Conservation (phyloP, 2,797 vertebrate genomes). For the Tamandua tetradactyla region DNA sequence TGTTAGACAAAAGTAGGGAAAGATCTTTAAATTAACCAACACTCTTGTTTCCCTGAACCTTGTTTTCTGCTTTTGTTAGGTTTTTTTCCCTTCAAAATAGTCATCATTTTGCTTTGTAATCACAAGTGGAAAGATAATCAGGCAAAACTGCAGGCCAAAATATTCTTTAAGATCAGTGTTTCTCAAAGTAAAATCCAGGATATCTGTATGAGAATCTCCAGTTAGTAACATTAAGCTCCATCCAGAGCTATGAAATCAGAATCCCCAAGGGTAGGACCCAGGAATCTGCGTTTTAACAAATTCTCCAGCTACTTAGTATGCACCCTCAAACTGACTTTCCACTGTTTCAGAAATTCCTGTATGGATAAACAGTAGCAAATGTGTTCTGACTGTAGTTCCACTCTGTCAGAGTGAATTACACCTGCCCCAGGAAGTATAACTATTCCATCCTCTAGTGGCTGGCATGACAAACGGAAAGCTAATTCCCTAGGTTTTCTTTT, state of each 20-base stretch:
- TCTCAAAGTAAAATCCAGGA: constrained; percentile 54
- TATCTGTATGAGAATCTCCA: background rate
- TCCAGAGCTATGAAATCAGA: background rate
- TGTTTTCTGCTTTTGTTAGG: background rate
- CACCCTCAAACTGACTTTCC: constrained; percentile 6
- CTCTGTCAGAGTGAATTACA: constrained; percentile 25
- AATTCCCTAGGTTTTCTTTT: constrained; percentile 30
- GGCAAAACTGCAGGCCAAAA: constrained; percentile 16
- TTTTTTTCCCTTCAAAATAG: constrained; percentile 34
- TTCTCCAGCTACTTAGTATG: background rate
- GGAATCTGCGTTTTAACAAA: constrained; percentile 32
- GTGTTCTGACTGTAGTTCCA: background rate
- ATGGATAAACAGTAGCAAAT: constrained; percentile 34
- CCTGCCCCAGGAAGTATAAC: constrained; percentile 28
- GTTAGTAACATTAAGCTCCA: background rate
- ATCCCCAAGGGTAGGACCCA: background rate
- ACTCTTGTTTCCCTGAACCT: background rate
- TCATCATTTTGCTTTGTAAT: constrained; percentile 49
- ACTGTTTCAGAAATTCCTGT: constrained; percentile 31
- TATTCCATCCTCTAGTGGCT: constrained; percentile 59
- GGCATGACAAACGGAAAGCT: constrained; percentile 1
- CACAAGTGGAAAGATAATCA: constrained; percentile 56
- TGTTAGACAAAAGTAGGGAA: constrained; percentile 31
- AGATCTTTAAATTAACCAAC: constrained; percentile 30
- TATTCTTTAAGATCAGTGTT: background rate